Evolutionary conservation across 2,113 vertebrate species (phyloP).

Genomic region (Panthera leo): DNA sequence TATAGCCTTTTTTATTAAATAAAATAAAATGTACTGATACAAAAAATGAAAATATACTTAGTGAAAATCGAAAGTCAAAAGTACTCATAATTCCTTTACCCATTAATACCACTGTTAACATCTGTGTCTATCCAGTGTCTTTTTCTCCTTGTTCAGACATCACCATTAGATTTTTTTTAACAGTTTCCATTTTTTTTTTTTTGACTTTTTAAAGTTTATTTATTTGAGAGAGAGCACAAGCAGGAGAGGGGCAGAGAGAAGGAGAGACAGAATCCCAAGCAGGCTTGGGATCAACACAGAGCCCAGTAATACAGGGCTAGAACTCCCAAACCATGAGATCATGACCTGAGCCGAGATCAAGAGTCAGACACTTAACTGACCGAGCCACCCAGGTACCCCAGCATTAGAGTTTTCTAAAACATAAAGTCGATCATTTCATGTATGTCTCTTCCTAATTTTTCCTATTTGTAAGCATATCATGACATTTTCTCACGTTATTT

Average conservation of each 20-base stretch:
- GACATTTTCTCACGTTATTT: not conserved
- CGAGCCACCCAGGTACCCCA: not conserved
- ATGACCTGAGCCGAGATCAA: not conserved
- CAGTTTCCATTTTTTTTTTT: not conserved
- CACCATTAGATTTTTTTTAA: not conserved
- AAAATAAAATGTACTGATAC: not conserved
- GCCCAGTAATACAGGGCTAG: not conserved
- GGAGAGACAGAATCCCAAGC: not conserved
- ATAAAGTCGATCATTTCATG: not conserved
- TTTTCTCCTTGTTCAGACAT: not conserved
- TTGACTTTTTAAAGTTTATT: too few species aligned
- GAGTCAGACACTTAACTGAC: not conserved
- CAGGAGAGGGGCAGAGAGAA: not conserved
- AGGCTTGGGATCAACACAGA: not conserved
- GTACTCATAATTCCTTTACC: not conserved
- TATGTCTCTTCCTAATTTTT: not conserved
- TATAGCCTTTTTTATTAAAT: not conserved
- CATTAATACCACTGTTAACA: not conserved
- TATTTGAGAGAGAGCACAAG: not conserved
- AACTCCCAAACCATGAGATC: not conserved
- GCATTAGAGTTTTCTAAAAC: not conserved
- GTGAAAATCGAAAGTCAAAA: constrained; percentile 17
- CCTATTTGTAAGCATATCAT: not conserved
- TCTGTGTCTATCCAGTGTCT: not conserved
- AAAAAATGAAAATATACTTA: not conserved